Evolutionary conservation across 2,113 vertebrate genomes (phyloP).

Genomic region (Narcine bancroftii): DNA sequence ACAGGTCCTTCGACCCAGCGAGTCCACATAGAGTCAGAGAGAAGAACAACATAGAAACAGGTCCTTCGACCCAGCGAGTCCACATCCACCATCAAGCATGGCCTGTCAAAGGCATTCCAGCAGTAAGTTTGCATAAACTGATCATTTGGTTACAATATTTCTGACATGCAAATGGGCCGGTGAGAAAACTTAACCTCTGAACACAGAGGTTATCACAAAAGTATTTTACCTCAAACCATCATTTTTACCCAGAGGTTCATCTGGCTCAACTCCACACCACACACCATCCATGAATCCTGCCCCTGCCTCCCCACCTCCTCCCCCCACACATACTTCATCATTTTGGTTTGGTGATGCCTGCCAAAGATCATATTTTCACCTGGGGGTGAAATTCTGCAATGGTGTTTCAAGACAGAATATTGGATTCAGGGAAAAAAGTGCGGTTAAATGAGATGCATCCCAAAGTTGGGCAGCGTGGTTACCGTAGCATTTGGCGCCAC

Average conservation of each 20-base stretch:
- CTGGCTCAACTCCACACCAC: conserved; percentile 95
- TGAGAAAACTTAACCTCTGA: neutral
- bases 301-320: too few species aligned
- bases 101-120: neutral
- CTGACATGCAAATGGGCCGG: neutral
- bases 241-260: conserved; percentile 92
- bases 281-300: conserved; percentile 96
- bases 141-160: neutral
- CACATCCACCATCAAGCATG: too few species aligned
- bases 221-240: conserved; percentile 81
- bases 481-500: too few species aligned
- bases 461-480: too few species aligned
- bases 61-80: too few species aligned
- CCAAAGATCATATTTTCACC: conserved; percentile 54
- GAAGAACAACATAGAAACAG: too few species aligned
- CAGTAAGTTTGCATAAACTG: neutral
- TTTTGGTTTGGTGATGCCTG: conserved; percentile 89
- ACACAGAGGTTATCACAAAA: neutral
- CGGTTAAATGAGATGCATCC: neutral
- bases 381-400: neutral
- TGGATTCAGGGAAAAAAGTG: neutral
- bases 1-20: too few species aligned
- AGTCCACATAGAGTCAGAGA: too few species aligned
- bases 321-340: conserved; percentile 94
- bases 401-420: neutral